These are phyloP conservation scores for Phymanthus crucifer DNA, from an alignment of 92 coral and sea anemone species.

Conservation along the genomic window DNA sequence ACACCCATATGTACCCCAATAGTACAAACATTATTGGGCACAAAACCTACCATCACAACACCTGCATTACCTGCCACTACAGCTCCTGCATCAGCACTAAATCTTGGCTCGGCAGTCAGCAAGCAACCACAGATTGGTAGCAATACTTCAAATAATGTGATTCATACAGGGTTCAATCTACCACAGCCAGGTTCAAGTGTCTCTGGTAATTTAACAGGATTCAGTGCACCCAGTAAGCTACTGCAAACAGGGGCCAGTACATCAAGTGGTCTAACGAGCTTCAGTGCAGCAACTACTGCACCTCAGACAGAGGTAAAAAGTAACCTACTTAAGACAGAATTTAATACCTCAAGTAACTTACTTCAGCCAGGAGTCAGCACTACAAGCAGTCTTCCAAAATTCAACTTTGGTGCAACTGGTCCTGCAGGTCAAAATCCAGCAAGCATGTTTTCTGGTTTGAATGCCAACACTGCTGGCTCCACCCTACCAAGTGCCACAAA, in stretches of 20 bases:
- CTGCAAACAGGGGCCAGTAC: not conserved
- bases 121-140: not conserved
- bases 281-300: not conserved
- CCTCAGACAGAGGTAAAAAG: not conserved
- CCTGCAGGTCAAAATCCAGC: not conserved
- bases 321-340: not conserved
- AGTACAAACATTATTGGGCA: not conserved
- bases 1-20: slow-evolving; percentile 27
- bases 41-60: not conserved
- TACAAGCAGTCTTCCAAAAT: not conserved
- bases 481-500: not conserved
- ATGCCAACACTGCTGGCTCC: not conserved
- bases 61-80: not conserved
- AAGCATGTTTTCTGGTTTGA: slow-evolving; percentile 24
- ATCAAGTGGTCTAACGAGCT: not conserved
- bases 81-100: not conserved
- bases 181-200: too few species aligned
- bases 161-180: not conserved
- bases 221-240: not conserved
- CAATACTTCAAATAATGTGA: not conserved
- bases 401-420: not conserved
- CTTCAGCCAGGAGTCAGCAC: not conserved
- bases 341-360: not conserved
- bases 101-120: not conserved
- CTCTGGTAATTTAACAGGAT: too few species aligned